Evolutionary conservation across 92 coral and sea anemone species (phyloP), one percentile per base, ranked within the genome.

Genomic region (Porites lobata): DNA sequence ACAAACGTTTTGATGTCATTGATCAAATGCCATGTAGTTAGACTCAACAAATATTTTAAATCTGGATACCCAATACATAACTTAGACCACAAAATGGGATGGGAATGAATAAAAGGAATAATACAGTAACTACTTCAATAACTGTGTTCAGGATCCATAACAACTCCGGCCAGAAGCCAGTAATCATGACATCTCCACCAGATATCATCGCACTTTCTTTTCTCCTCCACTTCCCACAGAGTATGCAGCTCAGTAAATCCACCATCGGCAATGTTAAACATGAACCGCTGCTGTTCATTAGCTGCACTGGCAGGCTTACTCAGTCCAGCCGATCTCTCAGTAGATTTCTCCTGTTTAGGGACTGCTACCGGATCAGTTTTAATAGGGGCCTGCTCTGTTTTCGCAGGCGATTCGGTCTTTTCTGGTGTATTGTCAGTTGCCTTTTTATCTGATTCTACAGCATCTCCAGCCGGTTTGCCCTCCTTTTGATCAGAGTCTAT

Each of bases 171-270:
- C 17, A 98, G 92, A 74, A 98, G 91, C 99, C 99, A 98, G 84
- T 98, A 98, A 81, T 98, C 99, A 73, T 98, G 99, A 61, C 93
- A 95, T 62, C 99, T 91, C 99, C 99, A 98, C 99, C 99, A 98
- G 59, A 97, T 97, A 14, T 95, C 98, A 75, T 98, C 99, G 54
- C 98, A 92, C 51, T 97, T 97, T 67, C 98, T 89, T 82, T 94
- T 95, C 88, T 97, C 99, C 82, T 97, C 99, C 67, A 96, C 99
- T 59, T 97, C 99, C 99, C 99, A 97, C 75, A 97, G 90, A 0
- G 98, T 97, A 43, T 97, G 99, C 74, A 97, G 80, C 78, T 97
- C 99, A 1, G 99, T 97, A 84, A 97, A 97, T 12, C 99, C 99
- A 47, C 99, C 94, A 80, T 97, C 99, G n/a, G 98, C 99, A n/a